Evolutionary conservation across 2,113 vertebrate species (phyloP), one percentile per base, ranked within the genome.

Genomic region (Centropus bengalensis): DNA sequence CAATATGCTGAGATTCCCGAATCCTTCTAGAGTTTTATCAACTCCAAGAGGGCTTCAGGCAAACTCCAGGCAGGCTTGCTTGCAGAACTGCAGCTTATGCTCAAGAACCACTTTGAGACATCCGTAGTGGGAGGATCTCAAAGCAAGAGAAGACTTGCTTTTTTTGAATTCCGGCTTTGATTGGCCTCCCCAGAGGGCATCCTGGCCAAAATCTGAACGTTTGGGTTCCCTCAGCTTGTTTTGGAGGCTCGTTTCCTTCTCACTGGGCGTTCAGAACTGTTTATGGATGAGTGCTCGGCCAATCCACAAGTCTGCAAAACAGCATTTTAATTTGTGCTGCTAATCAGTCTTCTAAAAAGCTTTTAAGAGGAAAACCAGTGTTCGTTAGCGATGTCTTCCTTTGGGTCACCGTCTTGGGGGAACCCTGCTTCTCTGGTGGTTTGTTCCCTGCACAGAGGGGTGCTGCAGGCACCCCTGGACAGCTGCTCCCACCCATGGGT

Each of bases 401-500:
- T 47, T 18, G 66, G 30, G 59, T 60, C 30, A 23, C 26, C 45
- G 18, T 62, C 22, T 56, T n/a, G 55, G 27, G 26, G 24, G 36
- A 36, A 36, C 36, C 36, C 36, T 36, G 36, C 36, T 36, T 36
- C 36, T 36, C 36, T 51, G 67, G 13, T 2, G 32, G 49, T 56
- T 91, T 59, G 45, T 59, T 76, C 23, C 1, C 49, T 49, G 76
- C 47, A 12, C 49, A n/a, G 13, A 30, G 32, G 36, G 33, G 49
- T 28, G 8, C 42, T 30, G 44, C 26, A 40, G 40, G 14, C 5
- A 0, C 19, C 30, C 18, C 13, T 17, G 28, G 49, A 30, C 40
- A 36, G 2, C 47, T 1, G 7, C 22, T 40, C 23, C 7, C 28
- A 33, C 3, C 52, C 36, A 4, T 3, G 22, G 17, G 21, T 36